Evolutionary conservation across 2,888 invertebrate genomes (phyloP), one percentile per base, ranked within the genome.

Genomic region (Agrotis ipsilon): DNA sequence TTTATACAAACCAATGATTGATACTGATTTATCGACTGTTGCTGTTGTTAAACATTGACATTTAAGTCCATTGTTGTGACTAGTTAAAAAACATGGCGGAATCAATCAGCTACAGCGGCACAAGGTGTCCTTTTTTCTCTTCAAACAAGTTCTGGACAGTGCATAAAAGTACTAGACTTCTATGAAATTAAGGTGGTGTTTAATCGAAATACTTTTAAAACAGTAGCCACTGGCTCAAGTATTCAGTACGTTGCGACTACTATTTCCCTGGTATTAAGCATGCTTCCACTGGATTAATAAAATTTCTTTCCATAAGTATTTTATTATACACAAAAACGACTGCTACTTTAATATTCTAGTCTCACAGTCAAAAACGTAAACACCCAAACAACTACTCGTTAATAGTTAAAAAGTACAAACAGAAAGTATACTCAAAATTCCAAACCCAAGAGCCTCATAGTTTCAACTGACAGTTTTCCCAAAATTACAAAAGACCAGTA

Each of bases 401-500:
- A n/a, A n/a, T n/a, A n/a, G n/a, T n/a, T n/a, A n/a, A n/a, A n/a
- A n/a, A 39, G 3, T 24, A 24, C 57, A 46, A n/a, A n/a, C 13
- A 72, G 39, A 61, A 52, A 19, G 19, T 32, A 1, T 39, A 39
- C 39, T 11, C 39, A 9, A 13, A 13, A 55, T 19, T 19, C 21
- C 19, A 57, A 60, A 61, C 45, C 39, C 19, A 7, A 63, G 51
- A 58, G 18, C n/a, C 21, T 18, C 70, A 70, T 76, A 19, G n/a
- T 9, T 49, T 59, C 43, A 59, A 63, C 32, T 43, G 71, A 70
- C 70, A 76, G 18, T 54, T 59, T 24, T 63, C 48, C 52, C 24
- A 43, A 58, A 62, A 70, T 70, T 39, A 70, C 71, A 63, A 62
- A 39, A 58, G 48, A 61, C 57, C 21, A 49, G 52, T 58, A 46